A percentile compares a stretch with the other conserved stretches of the same genome.
phyloP scores from a whole-genome alignment of 2,797 vertebrate species.

The Dallia pectoralis region DNA sequence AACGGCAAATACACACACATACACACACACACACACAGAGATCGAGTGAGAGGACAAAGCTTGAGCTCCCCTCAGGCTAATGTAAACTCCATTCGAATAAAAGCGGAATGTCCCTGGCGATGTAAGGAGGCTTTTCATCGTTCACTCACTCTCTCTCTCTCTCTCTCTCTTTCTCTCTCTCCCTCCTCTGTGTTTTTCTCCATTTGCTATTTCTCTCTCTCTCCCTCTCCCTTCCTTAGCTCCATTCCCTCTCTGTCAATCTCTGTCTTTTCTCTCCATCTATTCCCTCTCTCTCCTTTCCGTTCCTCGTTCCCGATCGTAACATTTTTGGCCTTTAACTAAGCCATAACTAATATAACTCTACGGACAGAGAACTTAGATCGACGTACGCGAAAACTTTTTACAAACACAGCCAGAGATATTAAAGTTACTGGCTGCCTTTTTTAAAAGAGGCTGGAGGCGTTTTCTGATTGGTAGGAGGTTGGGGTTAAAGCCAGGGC shows the following conservation, averaged over 20 bases:
- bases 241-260: conserved; percentile 24
- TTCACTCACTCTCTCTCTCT: conserved; percentile 7
- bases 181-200: conserved; percentile 12
- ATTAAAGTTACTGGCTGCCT: not conserved
- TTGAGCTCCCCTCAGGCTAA: conserved; percentile 6
- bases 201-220: conserved; percentile 12
- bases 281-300: not conserved
- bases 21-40: conserved; percentile 3
- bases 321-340: too few relatives aligned
- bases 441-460: not conserved
- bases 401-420: too few relatives aligned
- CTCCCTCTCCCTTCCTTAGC: conserved; percentile 10
- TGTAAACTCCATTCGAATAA: not conserved
- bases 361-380: too few relatives aligned
- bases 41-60: not conserved
- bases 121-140: not conserved
- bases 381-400: too few relatives aligned
- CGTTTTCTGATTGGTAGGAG: conserved; percentile 20
- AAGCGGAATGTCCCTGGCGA: not conserved
- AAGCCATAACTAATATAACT: too few relatives aligned
- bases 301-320: too few relatives aligned
- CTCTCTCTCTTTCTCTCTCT: too few relatives aligned
- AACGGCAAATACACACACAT: conserved; percentile 20
- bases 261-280: conserved; percentile 18
- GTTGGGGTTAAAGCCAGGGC: conserved; percentile 27